Conservation (phyloP, 2,113 vertebrate species). For the Aleadryas rufinucha region DNA sequence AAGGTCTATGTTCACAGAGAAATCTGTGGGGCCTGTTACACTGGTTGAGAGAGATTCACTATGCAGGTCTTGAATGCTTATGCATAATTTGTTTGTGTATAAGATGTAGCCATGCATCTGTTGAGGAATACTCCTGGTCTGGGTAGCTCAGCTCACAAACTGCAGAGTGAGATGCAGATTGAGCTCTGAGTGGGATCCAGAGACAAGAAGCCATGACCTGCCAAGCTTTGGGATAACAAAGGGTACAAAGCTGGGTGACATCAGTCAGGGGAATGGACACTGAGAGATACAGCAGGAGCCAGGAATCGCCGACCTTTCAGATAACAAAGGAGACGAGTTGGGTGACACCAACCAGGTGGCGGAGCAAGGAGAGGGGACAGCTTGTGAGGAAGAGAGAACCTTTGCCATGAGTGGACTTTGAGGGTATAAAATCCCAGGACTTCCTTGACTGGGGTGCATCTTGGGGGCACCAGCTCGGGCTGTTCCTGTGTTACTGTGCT, state of each 20-base stretch:
- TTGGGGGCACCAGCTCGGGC: accelerated
- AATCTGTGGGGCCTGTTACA: accelerated
- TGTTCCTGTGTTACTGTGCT: not conserved
- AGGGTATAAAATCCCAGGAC: not conserved
- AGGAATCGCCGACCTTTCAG: accelerated
- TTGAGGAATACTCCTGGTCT: not conserved
- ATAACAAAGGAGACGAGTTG: not conserved
- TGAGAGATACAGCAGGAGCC: not conserved
- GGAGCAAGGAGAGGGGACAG: not conserved
- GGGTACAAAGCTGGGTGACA: not conserved
- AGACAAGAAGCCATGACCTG: not conserved
- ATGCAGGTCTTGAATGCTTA: not conserved
- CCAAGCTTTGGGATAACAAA: not conserved
- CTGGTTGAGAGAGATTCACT: not conserved
- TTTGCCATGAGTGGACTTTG: accelerated
- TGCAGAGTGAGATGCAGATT: not conserved
- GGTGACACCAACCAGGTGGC: not conserved
- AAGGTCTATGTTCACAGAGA: not conserved
- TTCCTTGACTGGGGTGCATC: not conserved
- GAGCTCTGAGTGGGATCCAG: not conserved
- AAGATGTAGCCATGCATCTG: not conserved
- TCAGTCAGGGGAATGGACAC: not conserved
- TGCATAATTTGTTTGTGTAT: not conserved
- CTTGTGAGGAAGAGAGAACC: accelerated
- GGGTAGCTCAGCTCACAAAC: accelerated